Percentiles rank a stretch among this genome's conserved stretches.
Evolutionary conservation across 2,888 invertebrate genomes (phyloP).

Genomic region (Dicyrtoma fusca): DNA sequence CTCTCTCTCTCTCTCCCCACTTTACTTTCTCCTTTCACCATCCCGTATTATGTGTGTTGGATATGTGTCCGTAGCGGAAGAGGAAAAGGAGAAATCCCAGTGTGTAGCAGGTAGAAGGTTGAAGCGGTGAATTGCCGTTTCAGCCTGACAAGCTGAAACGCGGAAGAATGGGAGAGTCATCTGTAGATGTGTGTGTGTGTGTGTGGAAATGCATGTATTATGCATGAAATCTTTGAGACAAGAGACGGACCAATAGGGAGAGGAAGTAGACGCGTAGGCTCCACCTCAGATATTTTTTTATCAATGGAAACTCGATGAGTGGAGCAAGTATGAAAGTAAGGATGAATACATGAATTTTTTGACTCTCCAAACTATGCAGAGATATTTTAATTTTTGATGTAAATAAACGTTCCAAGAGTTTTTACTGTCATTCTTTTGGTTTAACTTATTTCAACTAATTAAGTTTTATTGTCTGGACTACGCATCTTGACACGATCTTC

Average conservation of each 20-base stretch:
- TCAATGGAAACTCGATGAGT: neutral
- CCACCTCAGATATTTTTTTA: neutral
- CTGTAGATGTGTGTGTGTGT: neutral
- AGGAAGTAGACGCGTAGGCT: neutral
- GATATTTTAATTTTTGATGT: conserved; percentile 24
- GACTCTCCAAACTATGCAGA: neutral
- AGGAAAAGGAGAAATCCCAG: too few species aligned
- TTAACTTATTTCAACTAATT: conserved; percentile 26
- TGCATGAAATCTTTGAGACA: neutral
- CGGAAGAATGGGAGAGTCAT: neutral
- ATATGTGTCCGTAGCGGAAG: too few species aligned
- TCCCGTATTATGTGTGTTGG: neutral
- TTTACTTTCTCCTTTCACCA: neutral
- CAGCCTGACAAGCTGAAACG: too few species aligned
- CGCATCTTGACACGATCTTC: too few species aligned
- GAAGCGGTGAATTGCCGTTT: too few species aligned
- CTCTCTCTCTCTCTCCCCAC: neutral
- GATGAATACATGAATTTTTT: conserved; percentile 16
- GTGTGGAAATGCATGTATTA: neutral
- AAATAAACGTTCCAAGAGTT: conserved; percentile 10
- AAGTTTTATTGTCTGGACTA: conserved; percentile 20
- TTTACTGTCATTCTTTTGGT: conserved; percentile 18
- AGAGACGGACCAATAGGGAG: too few species aligned
- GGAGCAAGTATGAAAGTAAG: too few species aligned
- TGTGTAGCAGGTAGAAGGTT: too few species aligned